These are phyloP conservation scores for Caprella mutica DNA, from an alignment of 2,888 invertebrate genomes.

Conservation along the genomic window DNA sequence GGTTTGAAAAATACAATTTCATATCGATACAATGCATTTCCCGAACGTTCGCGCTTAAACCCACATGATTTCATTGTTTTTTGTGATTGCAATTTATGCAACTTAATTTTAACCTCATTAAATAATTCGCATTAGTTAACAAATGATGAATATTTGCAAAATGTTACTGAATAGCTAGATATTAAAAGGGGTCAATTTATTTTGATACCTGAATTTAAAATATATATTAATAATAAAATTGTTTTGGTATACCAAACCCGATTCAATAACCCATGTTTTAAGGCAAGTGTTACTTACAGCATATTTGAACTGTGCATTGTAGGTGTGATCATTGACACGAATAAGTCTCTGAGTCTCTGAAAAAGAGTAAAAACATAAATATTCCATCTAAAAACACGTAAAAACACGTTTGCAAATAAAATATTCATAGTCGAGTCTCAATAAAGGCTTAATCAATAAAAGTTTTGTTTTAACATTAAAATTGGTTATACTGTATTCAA, in stretches of 20 bases:
- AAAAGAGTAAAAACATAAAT: conserved; percentile 48
- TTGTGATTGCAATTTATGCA: too few relatives aligned
- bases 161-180: not conserved
- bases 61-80: too few relatives aligned
- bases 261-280: not conserved
- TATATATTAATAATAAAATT: not conserved
- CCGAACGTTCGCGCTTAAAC: too few relatives aligned
- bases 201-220: not conserved
- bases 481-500: too few relatives aligned
- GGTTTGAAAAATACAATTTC: too few relatives aligned
- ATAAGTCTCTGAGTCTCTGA: conserved; percentile 94
- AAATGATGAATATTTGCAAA: not conserved
- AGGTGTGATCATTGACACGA: conserved; percentile 89
- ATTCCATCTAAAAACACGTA: too few relatives aligned
- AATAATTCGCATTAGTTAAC: not conserved
- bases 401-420: too few relatives aligned
- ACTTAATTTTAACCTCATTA: not conserved
- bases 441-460: too few relatives aligned
- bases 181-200: not conserved
- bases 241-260: not conserved
- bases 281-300: conserved; percentile 83
- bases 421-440: too few relatives aligned
- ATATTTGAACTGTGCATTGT: conserved; percentile 94
- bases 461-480: too few relatives aligned
- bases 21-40: too few relatives aligned